phyloP scores from a whole-genome alignment of 2,113 vertebrate genomes.

The Caloenas nicobarica region DNA sequence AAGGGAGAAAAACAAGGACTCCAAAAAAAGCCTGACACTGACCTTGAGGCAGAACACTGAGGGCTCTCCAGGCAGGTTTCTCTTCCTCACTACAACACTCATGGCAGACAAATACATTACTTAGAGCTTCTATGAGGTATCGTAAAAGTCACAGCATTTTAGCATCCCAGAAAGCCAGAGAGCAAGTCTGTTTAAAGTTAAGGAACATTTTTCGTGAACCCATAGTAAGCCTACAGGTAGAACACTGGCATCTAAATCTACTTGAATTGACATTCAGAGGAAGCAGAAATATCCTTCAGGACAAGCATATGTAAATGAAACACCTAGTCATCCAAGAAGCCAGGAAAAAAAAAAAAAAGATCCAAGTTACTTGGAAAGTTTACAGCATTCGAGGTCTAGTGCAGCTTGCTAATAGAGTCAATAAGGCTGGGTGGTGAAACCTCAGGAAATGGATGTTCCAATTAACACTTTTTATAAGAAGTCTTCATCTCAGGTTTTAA shows the following conservation, averaged over 20 bases:
- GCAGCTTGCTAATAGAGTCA: background rate
- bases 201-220: background rate
- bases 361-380: background rate
- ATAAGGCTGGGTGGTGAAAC: background rate
- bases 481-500: background rate
- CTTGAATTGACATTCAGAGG: background rate
- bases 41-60: background rate
- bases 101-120: background rate
- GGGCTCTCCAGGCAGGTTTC: background rate
- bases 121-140: background rate
- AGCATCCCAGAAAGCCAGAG: background rate
- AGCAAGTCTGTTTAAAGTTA: background rate
- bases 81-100: background rate
- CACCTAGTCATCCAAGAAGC: background rate
- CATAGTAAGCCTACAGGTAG: background rate
- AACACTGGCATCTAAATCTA: background rate
- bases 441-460: background rate
- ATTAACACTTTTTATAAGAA: background rate
- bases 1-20: background rate
- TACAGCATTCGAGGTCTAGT: background rate
- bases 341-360: background rate
- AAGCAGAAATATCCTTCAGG: background rate
- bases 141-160: background rate
- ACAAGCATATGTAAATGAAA: background rate
- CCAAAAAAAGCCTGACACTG: background rate